These are phyloP conservation scores for Cyclophora punctaria DNA, from an alignment of 2,888 invertebrate genomes.

Conservation along the genomic window DNA sequence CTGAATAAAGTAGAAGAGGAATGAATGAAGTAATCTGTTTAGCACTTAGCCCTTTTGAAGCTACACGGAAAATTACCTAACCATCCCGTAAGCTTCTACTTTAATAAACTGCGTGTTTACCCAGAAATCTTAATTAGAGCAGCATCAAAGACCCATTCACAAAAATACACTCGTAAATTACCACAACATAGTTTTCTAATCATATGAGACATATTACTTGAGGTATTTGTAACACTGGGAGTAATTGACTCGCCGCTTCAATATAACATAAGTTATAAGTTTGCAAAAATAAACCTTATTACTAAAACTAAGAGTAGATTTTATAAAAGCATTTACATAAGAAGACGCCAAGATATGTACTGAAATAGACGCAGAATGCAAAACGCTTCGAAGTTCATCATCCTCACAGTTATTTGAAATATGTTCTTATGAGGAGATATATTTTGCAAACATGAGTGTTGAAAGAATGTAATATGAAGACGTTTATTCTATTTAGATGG, in stretches of 20 bases:
- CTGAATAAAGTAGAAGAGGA: too few species aligned
- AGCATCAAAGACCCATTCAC: background rate
- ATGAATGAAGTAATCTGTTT: too few species aligned
- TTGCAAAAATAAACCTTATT: slow-evolving; percentile 1
- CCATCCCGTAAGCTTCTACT: background rate
- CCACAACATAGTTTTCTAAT: background rate
- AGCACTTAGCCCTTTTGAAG: background rate
- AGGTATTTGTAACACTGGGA: slow-evolving; percentile 27
- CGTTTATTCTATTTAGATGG: too few species aligned
- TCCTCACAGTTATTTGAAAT: slow-evolving; percentile 51
- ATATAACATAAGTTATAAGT: slow-evolving; percentile 5
- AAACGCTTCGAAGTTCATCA: slow-evolving; percentile 59
- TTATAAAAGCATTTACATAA: background rate
- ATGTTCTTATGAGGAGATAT: slow-evolving; percentile 34
- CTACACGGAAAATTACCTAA: background rate
- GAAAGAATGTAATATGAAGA: background rate
- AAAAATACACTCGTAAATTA: too few species aligned
- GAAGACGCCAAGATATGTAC: slow-evolving; percentile 19
- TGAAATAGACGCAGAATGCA: slow-evolving; percentile 59
- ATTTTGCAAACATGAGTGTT: background rate
- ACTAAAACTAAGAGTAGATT: background rate
- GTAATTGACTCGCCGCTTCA: slow-evolving; percentile 32
- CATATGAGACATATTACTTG: slow-evolving; percentile 5
- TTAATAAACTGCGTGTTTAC: background rate
- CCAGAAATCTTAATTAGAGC: background rate